Conservation (phyloP, 2,888 invertebrate species). For the Emmelina monodactyla region DNA sequence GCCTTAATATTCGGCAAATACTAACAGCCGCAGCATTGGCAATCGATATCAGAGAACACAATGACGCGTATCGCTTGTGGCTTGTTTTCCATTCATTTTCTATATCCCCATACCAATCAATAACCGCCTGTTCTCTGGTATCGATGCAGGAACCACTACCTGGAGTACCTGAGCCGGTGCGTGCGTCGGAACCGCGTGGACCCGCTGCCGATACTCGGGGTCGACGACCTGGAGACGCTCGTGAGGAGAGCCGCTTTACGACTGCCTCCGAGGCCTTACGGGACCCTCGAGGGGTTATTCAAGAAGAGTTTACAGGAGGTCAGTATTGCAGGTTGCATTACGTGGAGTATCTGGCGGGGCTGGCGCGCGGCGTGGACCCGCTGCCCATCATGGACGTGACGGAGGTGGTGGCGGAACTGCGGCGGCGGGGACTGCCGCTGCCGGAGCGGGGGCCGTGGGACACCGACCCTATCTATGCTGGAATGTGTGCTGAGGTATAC, state of each 20-base stretch:
- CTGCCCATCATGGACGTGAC: conserved; percentile 85
- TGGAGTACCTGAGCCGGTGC: conserved; percentile 85
- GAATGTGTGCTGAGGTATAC: conserved; percentile 84
- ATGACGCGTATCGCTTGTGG: no score
- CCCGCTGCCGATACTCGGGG: conserved; percentile 76
- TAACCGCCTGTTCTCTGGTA: conserved; percentile 1
- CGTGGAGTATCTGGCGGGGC: conserved; percentile 92
- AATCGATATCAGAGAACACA: no score
- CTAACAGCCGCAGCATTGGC: no score
- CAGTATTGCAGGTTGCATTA: conserved; percentile 85
- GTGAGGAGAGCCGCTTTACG: conserved; percentile 77
- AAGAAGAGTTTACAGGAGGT: conserved; percentile 56
- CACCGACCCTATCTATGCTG: conserved; percentile 84
- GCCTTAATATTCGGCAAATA: no score
- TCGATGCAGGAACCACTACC: conserved; percentile 81
- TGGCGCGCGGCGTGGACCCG: conserved; percentile 90
- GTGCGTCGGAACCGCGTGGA: conserved; percentile 78
- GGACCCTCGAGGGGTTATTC: conserved; percentile 72
- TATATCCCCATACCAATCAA: no score
- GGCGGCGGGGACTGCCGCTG: conserved; percentile 82
- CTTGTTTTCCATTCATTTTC: no score
- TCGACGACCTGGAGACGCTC: conserved; percentile 84
- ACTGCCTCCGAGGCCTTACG: conserved; percentile 79
- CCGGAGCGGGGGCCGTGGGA: conserved; percentile 85
- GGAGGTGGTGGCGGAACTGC: conserved; percentile 87